These are phyloP conservation scores for Pantala flavescens DNA, from an alignment of 1,140 invertebrate species.

Conservation along the genomic window DNA sequence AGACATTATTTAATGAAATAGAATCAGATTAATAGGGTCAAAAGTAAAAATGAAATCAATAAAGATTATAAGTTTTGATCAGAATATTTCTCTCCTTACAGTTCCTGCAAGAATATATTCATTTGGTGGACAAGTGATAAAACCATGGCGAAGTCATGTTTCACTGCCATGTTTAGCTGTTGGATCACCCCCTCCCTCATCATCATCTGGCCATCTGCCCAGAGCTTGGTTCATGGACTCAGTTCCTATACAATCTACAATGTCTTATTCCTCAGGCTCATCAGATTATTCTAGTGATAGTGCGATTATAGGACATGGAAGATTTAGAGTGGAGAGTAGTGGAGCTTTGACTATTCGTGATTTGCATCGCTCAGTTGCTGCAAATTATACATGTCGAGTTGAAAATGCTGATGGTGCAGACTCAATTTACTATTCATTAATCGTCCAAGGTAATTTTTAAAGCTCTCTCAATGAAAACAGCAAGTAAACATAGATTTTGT, in stretches of 20 bases:
- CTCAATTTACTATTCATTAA: slow-evolving; percentile 45
- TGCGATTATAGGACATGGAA: not conserved
- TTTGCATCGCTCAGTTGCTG: slow-evolving; percentile 52
- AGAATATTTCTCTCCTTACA: slow-evolving; percentile 23
- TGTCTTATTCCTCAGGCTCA: not conserved
- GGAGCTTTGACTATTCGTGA: slow-evolving; percentile 26
- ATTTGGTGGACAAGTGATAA: slow-evolving; percentile 51
- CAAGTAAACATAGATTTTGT: not conserved
- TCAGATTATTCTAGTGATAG: not conserved
- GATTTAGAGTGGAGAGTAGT: slow-evolving; percentile 1
- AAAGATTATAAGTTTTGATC: no score
- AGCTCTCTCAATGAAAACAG: not conserved
- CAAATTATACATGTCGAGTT: slow-evolving; percentile 66
- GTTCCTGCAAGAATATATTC: slow-evolving; percentile 59
- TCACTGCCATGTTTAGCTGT: slow-evolving; percentile 53
- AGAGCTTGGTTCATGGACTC: slow-evolving; percentile 5
- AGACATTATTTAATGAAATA: no score
- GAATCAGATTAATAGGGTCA: no score
- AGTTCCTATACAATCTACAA: not conserved
- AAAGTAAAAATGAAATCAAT: no score
- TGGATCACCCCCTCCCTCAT: slow-evolving; percentile 43
- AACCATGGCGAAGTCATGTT: slow-evolving; percentile 51
- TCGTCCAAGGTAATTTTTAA: slow-evolving; percentile 41
- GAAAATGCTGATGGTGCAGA: slow-evolving; percentile 61
- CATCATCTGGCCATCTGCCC: slow-evolving; percentile 31